Conservation (phyloP, 2,888 invertebrate genomes). For the Trissonchulus sp. region DNA sequence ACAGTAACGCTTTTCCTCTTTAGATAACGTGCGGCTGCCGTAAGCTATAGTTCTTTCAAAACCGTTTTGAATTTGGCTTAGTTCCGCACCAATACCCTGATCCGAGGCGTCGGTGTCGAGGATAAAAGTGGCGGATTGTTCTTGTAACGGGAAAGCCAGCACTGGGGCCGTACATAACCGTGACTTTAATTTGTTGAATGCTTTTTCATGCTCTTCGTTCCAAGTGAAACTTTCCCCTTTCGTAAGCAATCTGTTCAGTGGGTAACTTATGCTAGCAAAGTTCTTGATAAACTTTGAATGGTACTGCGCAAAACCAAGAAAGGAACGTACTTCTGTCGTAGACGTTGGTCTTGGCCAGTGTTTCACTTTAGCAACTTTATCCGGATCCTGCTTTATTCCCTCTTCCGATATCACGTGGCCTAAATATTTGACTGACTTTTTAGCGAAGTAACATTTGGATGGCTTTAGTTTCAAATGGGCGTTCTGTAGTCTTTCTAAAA, state of each 20-base stretch:
- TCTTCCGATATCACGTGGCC: slow-evolving; percentile 16
- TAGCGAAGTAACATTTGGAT: slow-evolving; percentile 11
- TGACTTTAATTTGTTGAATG: slow-evolving; percentile 24
- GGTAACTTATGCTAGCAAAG: slow-evolving; percentile 18
- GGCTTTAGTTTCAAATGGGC: slow-evolving; percentile 22
- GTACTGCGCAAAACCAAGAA: slow-evolving; percentile 20
- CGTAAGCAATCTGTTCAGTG: neutral
- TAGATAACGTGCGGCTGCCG: neutral
- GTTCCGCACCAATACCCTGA: neutral
- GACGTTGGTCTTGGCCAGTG: neutral
- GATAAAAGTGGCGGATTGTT: neutral
- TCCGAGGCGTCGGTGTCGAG: slow-evolving; percentile 1
- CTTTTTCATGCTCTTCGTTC: slow-evolving; percentile 18
- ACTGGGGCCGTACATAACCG: slow-evolving; percentile 10
- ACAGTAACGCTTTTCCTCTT: neutral
- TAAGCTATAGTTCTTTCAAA: neutral
- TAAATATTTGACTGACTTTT: slow-evolving; percentile 1
- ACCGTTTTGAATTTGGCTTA: neutral
- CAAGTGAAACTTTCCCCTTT: slow-evolving; percentile 16
- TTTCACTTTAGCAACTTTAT: neutral
- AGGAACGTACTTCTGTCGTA: neutral
- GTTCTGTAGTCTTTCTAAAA: neutral
- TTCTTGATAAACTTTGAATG: slow-evolving; percentile 9
- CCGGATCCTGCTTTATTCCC: slow-evolving; percentile 10
- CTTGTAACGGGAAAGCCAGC: slow-evolving; percentile 27